These are phyloP conservation scores for Geophilus truncorum DNA, from an alignment of 2,888 invertebrate species.

Conservation along the genomic window DNA sequence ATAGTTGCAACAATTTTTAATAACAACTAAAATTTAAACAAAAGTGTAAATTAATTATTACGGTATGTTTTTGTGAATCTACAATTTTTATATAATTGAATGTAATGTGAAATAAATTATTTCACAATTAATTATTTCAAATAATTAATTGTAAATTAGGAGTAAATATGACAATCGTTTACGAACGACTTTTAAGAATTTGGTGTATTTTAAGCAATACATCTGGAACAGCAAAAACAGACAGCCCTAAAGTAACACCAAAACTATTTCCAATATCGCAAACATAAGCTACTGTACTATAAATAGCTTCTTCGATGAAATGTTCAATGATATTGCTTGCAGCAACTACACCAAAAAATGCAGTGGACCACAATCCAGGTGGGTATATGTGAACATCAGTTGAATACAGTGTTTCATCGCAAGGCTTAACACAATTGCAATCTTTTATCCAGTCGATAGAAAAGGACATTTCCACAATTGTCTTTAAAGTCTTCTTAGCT, in stretches of 20 bases:
- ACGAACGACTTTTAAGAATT: too few species aligned
- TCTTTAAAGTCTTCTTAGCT: not conserved
- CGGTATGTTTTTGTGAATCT: too few species aligned
- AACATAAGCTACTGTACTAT: not conserved
- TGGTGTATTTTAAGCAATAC: not conserved
- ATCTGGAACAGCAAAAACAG: not conserved
- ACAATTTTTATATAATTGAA: too few species aligned
- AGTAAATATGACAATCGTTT: too few species aligned
- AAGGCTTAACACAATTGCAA: not conserved
- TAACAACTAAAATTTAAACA: too few species aligned
- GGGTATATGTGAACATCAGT: not conserved
- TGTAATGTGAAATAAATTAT: too few species aligned
- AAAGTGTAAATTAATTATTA: too few species aligned
- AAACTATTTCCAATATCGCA: not conserved
- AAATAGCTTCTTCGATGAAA: not conserved
- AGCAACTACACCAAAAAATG: not conserved
- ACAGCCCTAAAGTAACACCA: not conserved
- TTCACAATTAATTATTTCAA: too few species aligned
- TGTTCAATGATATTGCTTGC: not conserved
- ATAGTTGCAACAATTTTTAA: too few species aligned
- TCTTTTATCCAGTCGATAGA: not conserved
- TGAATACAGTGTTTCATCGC: not conserved
- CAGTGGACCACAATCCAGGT: not conserved
- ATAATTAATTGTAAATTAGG: too few species aligned
- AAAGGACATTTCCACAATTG: not conserved